phyloP scores from a whole-genome alignment of 2,888 invertebrate genomes.

The Podotricha telesiphe region DNA sequence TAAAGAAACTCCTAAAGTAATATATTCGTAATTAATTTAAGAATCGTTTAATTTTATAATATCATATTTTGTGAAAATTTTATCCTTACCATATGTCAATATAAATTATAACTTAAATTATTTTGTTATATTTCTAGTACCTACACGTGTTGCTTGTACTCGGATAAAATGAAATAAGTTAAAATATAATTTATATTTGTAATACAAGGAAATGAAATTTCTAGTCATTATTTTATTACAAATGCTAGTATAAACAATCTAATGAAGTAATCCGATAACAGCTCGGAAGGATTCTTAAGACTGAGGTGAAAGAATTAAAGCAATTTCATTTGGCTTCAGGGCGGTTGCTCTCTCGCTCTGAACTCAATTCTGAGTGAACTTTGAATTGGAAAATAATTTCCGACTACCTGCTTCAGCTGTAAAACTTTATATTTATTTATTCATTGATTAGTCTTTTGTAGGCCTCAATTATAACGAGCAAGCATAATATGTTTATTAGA shows the following conservation, averaged over 20 bases:
- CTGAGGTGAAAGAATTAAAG: slow-evolving; percentile 61
- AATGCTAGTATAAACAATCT: slow-evolving; percentile 37
- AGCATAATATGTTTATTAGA: too few relatives aligned
- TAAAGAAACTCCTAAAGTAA: too few relatives aligned
- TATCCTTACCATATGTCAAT: too few relatives aligned
- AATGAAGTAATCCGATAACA: slow-evolving; percentile 52
- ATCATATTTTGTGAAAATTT: too few relatives aligned
- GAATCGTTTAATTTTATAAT: too few relatives aligned
- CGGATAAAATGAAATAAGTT: too few relatives aligned
- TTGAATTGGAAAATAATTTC: slow-evolving; percentile 72
- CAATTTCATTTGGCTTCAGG: slow-evolving; percentile 68
- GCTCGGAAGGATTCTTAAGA: slow-evolving; percentile 52
- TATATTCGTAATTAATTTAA: too few relatives aligned
- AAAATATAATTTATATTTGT: neutral
- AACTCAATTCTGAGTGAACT: slow-evolving; percentile 72
- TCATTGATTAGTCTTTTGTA: slow-evolving; percentile 43
- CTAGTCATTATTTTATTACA: slow-evolving; percentile 22
- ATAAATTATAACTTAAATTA: too few relatives aligned
- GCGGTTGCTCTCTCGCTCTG: slow-evolving; percentile 55
- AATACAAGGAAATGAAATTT: neutral
- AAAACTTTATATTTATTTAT: slow-evolving; percentile 55
- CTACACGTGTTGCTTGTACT: too few relatives aligned
- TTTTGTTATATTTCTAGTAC: too few relatives aligned
- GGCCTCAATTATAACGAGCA: neutral
- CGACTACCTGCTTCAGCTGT: slow-evolving; percentile 48